Conservation (phyloP, 2,888 invertebrate species). For the Scelioninae gen. 1 region DNA sequence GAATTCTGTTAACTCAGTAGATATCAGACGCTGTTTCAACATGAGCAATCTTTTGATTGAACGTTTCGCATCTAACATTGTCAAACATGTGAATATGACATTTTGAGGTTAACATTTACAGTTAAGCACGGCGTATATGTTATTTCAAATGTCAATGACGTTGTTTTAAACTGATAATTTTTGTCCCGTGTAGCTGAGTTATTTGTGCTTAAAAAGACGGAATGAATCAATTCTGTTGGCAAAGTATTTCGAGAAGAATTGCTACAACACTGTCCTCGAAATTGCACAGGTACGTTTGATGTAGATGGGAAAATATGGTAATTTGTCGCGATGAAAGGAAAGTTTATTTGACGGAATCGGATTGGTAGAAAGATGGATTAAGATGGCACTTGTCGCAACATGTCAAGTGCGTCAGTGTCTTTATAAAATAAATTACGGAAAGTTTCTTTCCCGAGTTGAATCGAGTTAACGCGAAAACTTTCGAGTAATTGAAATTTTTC, state of each 20-base stretch:
- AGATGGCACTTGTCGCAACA: not conserved
- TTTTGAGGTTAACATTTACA: no score
- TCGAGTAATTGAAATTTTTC: conserved; percentile 48
- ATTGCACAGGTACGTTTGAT: not conserved
- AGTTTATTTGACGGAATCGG: not conserved
- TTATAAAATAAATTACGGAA: conserved; percentile 35
- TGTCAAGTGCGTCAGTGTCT: conserved; percentile 39
- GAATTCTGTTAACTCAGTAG: no score
- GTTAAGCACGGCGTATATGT: no score
- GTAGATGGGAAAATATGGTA: not conserved
- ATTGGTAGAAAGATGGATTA: not conserved
- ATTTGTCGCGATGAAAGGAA: not conserved
- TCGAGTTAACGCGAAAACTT: conserved; percentile 45
- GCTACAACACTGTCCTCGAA: not conserved
- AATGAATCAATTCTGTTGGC: conserved; percentile 3
- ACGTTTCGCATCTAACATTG: no score
- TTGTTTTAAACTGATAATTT: no score
- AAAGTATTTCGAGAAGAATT: conserved; percentile 8
- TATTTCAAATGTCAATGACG: no score
- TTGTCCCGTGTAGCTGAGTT: no score
- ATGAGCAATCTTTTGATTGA: no score
- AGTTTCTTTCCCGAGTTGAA: conserved; percentile 41
- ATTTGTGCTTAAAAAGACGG: conserved; percentile 1
- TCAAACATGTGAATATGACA: no score
- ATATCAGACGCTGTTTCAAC: no score